These are phyloP conservation scores for Euphydryas editha DNA, from an alignment of 2,888 invertebrate species.

Conservation along the genomic window DNA sequence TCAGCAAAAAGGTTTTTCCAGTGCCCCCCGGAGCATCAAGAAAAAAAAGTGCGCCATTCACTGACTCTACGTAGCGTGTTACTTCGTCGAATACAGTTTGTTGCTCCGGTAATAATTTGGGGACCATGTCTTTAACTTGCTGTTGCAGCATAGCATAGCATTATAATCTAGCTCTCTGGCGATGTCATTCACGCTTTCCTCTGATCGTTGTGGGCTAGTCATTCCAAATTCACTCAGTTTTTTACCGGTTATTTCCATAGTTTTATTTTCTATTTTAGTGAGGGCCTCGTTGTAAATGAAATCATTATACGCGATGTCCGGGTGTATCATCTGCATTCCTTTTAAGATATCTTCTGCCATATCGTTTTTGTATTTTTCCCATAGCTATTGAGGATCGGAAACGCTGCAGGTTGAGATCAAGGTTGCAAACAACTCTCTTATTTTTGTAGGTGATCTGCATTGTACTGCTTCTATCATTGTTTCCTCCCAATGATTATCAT, in stretches of 20 bases:
- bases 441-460: constrained; percentile 36
- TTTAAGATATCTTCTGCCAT: constrained; percentile 25
- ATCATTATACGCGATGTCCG: constrained; percentile 36
- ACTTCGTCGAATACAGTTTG: neutral
- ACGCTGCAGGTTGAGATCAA: constrained; percentile 43
- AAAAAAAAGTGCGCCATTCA: constrained; percentile 40
- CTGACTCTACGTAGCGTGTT: constrained; percentile 33
- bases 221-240: constrained; percentile 45
- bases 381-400: constrained; percentile 43
- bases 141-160: constrained; percentile 37
- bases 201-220: constrained; percentile 43
- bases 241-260: constrained; percentile 45
- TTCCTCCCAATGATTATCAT: constrained; percentile 41
- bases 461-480: constrained; percentile 43
- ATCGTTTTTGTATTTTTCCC: constrained; percentile 38
- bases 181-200: constrained; percentile 44
- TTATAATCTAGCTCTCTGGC: constrained; percentile 40
- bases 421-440: constrained; percentile 44
- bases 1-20: constrained; percentile 54
- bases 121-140: constrained; percentile 46
- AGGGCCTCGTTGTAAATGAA: constrained; percentile 43
- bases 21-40: constrained; percentile 51
- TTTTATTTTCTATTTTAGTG: constrained; percentile 42
- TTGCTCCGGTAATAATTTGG: constrained; percentile 25
- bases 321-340: constrained; percentile 34